These are phyloP conservation scores for Buathra laborator DNA, from an alignment of 2,888 invertebrate species.

Conservation along the genomic window DNA sequence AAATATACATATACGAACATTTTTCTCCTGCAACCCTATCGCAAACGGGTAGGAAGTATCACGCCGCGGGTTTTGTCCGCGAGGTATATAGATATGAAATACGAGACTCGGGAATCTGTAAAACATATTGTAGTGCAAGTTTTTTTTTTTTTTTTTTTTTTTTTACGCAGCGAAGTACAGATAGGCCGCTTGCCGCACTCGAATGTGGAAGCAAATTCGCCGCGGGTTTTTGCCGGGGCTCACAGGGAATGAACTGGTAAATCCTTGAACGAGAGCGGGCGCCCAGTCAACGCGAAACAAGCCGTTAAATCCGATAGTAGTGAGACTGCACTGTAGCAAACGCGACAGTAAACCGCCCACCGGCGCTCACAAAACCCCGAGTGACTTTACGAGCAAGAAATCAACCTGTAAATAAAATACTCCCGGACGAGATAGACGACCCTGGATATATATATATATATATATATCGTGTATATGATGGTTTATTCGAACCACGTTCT, in stretches of 20 bases:
- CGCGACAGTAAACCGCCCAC: slow-evolving; percentile 23
- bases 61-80: background rate
- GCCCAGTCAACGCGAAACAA: slow-evolving; percentile 33
- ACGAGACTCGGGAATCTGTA: slow-evolving; percentile 38
- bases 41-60: background rate
- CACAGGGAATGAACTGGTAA: slow-evolving; percentile 9
- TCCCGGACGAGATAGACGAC: slow-evolving; percentile 9
- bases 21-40: background rate
- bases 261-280: slow-evolving; percentile 19
- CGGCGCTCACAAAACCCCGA: slow-evolving; percentile 3
- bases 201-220: slow-evolving; percentile 1
- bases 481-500: slow-evolving; percentile 36
- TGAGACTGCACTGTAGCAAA: background rate
- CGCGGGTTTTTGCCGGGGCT: background rate
- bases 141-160: too few relatives aligned
- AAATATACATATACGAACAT: background rate
- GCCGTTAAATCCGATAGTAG: slow-evolving; percentile 57
- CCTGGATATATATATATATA: background rate
- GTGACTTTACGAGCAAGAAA: slow-evolving; percentile 54
- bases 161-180: background rate
- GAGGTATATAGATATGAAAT: slow-evolving; percentile 38
- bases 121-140: slow-evolving; percentile 11
- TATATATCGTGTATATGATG: background rate
- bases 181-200: background rate
- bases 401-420: slow-evolving; percentile 52